Conservation (phyloP, 2,113 vertebrate species). For the Gymnarchus niloticus region DNA sequence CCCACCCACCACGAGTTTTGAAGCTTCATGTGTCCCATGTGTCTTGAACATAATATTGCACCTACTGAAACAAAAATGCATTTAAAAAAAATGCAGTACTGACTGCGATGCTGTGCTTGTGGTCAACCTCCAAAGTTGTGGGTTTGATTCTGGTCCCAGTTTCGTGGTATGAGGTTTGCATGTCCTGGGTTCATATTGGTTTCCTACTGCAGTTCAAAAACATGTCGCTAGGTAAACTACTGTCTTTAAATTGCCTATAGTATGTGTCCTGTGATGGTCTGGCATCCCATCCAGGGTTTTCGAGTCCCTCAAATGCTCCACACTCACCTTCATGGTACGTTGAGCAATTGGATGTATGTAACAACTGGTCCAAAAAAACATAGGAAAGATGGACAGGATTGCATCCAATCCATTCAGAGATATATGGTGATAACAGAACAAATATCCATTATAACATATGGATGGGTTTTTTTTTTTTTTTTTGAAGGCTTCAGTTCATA, state of each 20-base stretch:
- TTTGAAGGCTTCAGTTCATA: not conserved
- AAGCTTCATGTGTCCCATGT: too few species aligned
- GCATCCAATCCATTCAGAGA: not conserved
- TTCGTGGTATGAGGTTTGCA: not conserved
- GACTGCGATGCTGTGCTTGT: not conserved
- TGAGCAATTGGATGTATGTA: not conserved
- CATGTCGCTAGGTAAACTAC: not conserved
- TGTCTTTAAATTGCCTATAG: not conserved
- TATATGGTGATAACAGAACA: not conserved
- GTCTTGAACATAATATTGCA: not conserved
- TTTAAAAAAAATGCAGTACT: not conserved
- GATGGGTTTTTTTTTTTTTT: not conserved
- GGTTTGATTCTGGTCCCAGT: not conserved
- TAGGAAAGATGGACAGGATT: not conserved
- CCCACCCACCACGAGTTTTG: too few species aligned
- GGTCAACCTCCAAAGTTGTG: not conserved
- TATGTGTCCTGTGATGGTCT: not conserved
- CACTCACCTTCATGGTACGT: not conserved
- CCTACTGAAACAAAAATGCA: not conserved
- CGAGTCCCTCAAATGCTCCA: not conserved
- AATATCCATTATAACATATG: not conserved
- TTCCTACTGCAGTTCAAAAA: not conserved
- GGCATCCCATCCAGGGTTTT: not conserved
- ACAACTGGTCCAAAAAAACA: not conserved
- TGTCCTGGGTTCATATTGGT: not conserved